These are phyloP conservation scores for Oxytorus armatus DNA, from an alignment of 2,888 invertebrate species.

Conservation along the genomic window DNA sequence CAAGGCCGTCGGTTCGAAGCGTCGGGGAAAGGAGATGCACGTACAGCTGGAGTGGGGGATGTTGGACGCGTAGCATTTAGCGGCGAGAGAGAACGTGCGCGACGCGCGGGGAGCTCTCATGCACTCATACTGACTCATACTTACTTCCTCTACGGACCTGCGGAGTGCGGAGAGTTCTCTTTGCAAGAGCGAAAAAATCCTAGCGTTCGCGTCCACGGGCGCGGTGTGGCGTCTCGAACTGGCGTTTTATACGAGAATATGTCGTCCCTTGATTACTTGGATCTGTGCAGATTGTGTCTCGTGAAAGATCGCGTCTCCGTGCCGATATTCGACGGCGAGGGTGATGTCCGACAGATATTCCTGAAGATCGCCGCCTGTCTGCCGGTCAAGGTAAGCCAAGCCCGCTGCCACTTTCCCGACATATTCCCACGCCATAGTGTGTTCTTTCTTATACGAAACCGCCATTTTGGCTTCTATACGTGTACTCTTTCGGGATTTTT, in stretches of 20 bases:
- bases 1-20: constrained; percentile 14
- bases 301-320: constrained; percentile 87
- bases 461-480: constrained; percentile 79
- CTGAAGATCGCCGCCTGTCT: constrained; percentile 90
- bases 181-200: constrained; percentile 70
- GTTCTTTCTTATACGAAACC: constrained; percentile 49
- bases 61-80: constrained; percentile 57
- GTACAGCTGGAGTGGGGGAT: too few relatives aligned
- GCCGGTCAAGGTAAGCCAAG: constrained; percentile 89
- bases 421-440: constrained; percentile 53
- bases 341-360: constrained; percentile 87
- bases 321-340: constrained; percentile 89
- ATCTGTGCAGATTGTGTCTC: constrained; percentile 84
- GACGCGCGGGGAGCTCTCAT: too few relatives aligned
- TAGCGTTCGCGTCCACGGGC: constrained; percentile 80
- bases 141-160: constrained; percentile 71
- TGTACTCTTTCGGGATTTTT: constrained; percentile 10
- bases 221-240: constrained; percentile 79
- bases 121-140: too few relatives aligned
- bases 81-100: constrained; percentile 37
- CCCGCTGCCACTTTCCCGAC: constrained; percentile 73
- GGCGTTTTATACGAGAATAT: constrained; percentile 80
- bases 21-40: constrained; percentile 48
- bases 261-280: constrained; percentile 83
- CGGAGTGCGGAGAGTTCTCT: too few relatives aligned